Percentiles rank a stretch among this genome's conserved stretches.
These are phyloP conservation scores for Hippocampus abdominalis DNA, from an alignment of 2,113 vertebrate species.

Conservation along the genomic window DNA sequence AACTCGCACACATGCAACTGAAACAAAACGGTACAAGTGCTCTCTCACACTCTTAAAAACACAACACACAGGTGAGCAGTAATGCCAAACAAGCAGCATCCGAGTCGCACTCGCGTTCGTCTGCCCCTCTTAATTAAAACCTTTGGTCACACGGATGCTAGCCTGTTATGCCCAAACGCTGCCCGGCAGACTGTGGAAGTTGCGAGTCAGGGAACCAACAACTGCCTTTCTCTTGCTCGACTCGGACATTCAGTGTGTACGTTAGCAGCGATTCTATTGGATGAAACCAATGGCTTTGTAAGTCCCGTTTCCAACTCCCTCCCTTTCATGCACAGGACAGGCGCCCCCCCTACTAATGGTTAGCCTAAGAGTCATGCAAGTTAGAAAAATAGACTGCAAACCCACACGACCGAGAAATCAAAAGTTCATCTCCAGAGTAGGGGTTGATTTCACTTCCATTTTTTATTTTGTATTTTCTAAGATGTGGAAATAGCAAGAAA, in stretches of 20 bases:
- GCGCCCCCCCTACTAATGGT: conserved; percentile 44
- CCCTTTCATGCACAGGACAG: conserved; percentile 63
- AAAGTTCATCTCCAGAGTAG: conserved; percentile 67
- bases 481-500: conserved; percentile 79
- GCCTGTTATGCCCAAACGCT: conserved; percentile 47
- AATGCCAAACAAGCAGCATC: conserved; percentile 62
- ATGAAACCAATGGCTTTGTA: conserved; percentile 58
- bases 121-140: conserved; percentile 45
- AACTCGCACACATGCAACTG: conserved; percentile 54
- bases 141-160: conserved; percentile 61
- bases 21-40: conserved; percentile 59
- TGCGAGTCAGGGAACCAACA: conserved; percentile 21
- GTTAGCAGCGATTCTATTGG: conserved; percentile 69
- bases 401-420: conserved; percentile 67
- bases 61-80: conserved; percentile 62
- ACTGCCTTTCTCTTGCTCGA: conserved; percentile 30
- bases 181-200: conserved; percentile 21
- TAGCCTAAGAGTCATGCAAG: conserved; percentile 61
- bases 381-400: conserved; percentile 65
- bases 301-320: conserved; percentile 54
- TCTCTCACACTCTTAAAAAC: conserved; percentile 51
- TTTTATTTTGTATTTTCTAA: conserved; percentile 74
- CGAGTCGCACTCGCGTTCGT: conserved; percentile 40
- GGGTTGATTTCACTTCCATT: conserved; percentile 75
- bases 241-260: conserved; percentile 68